Evolutionary conservation across 2,888 invertebrate genomes (phyloP), one percentile per base, ranked within the genome.

Genomic region (Celastrina argiolus): DNA sequence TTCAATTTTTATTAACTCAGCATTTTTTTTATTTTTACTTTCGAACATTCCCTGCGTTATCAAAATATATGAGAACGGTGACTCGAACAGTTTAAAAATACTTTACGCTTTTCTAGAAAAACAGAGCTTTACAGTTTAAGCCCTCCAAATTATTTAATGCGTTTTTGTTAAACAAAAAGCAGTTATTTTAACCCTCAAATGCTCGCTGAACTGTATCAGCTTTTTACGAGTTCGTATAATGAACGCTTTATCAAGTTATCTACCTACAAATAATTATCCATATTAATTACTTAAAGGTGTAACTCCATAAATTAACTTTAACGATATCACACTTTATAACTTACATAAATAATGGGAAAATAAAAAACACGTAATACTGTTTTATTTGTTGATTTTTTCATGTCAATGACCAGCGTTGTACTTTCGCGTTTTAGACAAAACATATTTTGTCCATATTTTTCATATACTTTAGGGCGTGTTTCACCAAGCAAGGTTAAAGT

Each of bases 311-410:
- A 51, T 51, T 51, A 22, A 51, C 34, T 31, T 59, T 59, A 31
- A 59, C 59, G 59, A 59, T 59, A 56, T 56, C 6, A 3, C 31
- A 34, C 34, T 59, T 31, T 59, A 59, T 59, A 16, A 59, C 28
- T 31, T 3, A 59, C 31, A 59, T 59, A 59, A 31, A 31, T 59
- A 16, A 59, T 59, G 26, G 2, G 14, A 12, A 18, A 31, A 31
- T 59, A 59, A 59, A 56, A 59, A 31, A 34, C 34, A 59, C 51
- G 51, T 51, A 51, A 26, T 45, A 2, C 2, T 45, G 7, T 51
- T 51, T 51, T 5, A 12, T 51, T 51, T 51, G 12, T 51, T 51
- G n/a, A 5, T 51, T 51, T 51, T 22, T 39, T 3, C 14, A 51
- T 51, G 51, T 51, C 22, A 51, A 51, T 51, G 51, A 51, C 51